phyloP scores from a whole-genome alignment of 1,140 invertebrate genomes.

The Magallana angulata region DNA sequence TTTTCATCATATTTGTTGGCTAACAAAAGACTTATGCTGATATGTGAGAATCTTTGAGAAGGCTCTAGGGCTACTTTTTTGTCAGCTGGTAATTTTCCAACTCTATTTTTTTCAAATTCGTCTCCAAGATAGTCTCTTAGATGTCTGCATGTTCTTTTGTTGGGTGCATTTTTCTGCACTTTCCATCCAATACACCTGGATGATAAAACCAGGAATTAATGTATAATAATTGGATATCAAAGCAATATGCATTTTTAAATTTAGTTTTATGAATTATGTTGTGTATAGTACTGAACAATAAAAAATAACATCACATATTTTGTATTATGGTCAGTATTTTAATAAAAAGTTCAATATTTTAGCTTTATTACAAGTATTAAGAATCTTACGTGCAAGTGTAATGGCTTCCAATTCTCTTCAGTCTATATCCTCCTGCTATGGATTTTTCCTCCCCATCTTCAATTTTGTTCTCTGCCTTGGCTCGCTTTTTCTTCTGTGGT shows the following conservation, averaged over 20 bases:
- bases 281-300: no score
- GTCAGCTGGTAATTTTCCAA: constrained; percentile 57
- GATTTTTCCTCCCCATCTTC: constrained; percentile 67
- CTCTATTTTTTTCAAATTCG: constrained; percentile 68
- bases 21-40: constrained; percentile 68
- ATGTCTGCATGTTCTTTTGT: constrained; percentile 75
- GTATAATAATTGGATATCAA: no score
- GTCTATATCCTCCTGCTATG: constrained; percentile 62
- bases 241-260: no score
- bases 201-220: neutral
- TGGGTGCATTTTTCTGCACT: constrained; percentile 61
- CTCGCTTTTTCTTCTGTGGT: constrained; percentile 53
- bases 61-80: constrained; percentile 61
- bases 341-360: no score
- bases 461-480: constrained; percentile 64
- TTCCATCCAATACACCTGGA: constrained; percentile 71
- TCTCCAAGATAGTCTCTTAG: constrained; percentile 72
- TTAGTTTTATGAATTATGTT: no score
- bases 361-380: neutral
- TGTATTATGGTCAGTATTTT: no score
- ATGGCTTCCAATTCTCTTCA: constrained; percentile 69
- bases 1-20: constrained; percentile 75
- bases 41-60: constrained; percentile 58
- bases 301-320: no score
- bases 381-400: constrained; percentile 73